Base-by-base conservation (phyloP, 2,888 invertebrate species). In the Agrotis clavis region DNA sequence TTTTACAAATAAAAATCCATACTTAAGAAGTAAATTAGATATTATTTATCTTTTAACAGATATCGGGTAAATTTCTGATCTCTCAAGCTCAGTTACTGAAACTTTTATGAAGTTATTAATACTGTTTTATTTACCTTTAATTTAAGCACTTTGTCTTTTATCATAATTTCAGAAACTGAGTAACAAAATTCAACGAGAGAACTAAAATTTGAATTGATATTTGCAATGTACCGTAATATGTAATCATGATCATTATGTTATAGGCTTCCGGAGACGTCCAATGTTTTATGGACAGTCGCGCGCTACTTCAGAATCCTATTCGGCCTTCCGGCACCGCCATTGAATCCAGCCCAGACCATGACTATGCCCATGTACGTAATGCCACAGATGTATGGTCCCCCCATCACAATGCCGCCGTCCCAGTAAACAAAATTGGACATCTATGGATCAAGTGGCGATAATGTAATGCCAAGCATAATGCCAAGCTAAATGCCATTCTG, bases 231-330 rank as follows among this genome's bases (percentile, higher is more conserved):
- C 69, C 62, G 60, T 80, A 64, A 80, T 74, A 75, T 81, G 68
- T 81, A 82, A 79, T 77, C 63, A 68, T 84, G 63, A 84, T 82
- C 76, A 67, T 91, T 92, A 87, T 94, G 91, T 91, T 92, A 87
- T 87, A 96, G 96, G 96, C 91, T 94, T 91, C 94, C 96, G 94
- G 95, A 93, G 95, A 93, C 96, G 95, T 92, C 95, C 96, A 93
- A 96, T 96, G 94, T 96, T 90, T 89, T 96, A 96, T 94, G 95
- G 96, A 93, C 93, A 93, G 90, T 96, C 96, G 94, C 96, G 94
- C 93, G 94, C 93, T 94, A 94, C 96, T 93, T 95, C 96, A 95
- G 92, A 94, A 84, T 92, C 94, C 90, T 96, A 89, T 94, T 96
- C 92, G 95, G 95, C 89, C 82, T 94, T 90, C 93, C 95, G 90